These are phyloP conservation scores for Trachelus iudaicus DNA, from an alignment of 2,888 invertebrate genomes.

Conservation along the genomic window DNA sequence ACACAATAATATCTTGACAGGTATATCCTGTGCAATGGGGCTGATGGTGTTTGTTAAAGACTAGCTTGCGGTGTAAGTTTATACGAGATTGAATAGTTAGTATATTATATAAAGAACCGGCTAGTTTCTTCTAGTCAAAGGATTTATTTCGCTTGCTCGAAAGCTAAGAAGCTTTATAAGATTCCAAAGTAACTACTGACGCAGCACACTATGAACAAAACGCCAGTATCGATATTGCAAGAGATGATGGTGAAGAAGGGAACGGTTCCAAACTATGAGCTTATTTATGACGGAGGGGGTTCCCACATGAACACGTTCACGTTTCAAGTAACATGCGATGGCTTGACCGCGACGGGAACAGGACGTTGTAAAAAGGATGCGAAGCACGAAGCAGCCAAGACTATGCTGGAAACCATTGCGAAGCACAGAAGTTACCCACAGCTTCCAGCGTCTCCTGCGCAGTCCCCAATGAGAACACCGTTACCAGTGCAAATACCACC, in stretches of 20 bases:
- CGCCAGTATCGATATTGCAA: conserved; percentile 75
- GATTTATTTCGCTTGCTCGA: neutral
- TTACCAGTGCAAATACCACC: conserved; percentile 32
- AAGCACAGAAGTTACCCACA: conserved; percentile 41
- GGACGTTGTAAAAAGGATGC: conserved; percentile 66
- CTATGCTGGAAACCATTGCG: conserved; percentile 56
- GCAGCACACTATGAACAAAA: conserved; percentile 64
- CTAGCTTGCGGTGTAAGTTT: neutral
- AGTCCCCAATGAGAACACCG: conserved; percentile 48
- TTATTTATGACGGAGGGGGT: conserved; percentile 59
- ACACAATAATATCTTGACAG: neutral
- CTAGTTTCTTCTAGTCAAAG: neutral
- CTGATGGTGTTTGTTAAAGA: neutral
- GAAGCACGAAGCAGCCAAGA: conserved; percentile 63
- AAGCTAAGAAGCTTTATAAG: neutral
- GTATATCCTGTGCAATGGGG: neutral
- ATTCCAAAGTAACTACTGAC: neutral
- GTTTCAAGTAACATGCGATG: conserved; percentile 56
- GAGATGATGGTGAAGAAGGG: conserved; percentile 73
- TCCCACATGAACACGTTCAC: conserved; percentile 62
- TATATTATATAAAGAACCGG: neutral
- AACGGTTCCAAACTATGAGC: conserved; percentile 68
- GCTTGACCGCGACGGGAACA: conserved; percentile 51
- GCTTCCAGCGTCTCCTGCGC: conserved; percentile 40
- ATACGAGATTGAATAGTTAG: neutral